Evolutionary conservation across 1,140 invertebrate species (phyloP).

Genomic region (Agrypnia vestita): DNA sequence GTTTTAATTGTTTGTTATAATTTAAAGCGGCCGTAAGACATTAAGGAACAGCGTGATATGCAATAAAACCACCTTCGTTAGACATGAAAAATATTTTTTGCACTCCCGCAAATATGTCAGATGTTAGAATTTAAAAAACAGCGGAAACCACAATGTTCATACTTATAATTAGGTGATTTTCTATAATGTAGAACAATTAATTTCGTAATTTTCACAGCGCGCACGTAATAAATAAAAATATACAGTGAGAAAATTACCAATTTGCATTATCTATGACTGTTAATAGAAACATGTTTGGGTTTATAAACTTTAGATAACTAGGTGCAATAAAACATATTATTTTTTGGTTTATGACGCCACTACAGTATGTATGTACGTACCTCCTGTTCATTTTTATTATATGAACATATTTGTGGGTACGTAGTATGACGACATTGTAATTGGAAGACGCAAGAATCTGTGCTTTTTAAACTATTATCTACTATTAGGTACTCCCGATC

Average conservation of each 20-base stretch:
- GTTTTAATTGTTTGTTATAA: conserved; percentile 15
- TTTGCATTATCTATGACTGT: not conserved
- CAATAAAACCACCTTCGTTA: not conserved
- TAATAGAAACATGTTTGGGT: too few species aligned
- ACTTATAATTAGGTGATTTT: conserved; percentile 10
- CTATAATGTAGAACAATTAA: not conserved
- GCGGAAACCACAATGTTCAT: not conserved
- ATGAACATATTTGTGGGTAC: too few species aligned
- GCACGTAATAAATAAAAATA: not conserved
- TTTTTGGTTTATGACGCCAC: too few species aligned
- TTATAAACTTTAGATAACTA: too few species aligned
- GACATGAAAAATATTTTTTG: not conserved
- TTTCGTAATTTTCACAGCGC: not conserved
- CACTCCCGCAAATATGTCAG: not conserved
- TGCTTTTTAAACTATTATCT: too few species aligned
- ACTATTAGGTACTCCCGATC: too few species aligned
- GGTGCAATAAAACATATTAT: too few species aligned
- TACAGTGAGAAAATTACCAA: not conserved
- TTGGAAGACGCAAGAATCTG: too few species aligned
- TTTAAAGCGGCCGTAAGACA: not conserved
- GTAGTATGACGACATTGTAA: too few species aligned
- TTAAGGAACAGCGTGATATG: not conserved
- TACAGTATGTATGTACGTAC: too few species aligned
- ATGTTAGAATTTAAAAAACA: not conserved
- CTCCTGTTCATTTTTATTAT: too few species aligned